phyloP scores from a whole-genome alignment of 2,888 invertebrate species.

The Gonocerus acuteangulatus region DNA sequence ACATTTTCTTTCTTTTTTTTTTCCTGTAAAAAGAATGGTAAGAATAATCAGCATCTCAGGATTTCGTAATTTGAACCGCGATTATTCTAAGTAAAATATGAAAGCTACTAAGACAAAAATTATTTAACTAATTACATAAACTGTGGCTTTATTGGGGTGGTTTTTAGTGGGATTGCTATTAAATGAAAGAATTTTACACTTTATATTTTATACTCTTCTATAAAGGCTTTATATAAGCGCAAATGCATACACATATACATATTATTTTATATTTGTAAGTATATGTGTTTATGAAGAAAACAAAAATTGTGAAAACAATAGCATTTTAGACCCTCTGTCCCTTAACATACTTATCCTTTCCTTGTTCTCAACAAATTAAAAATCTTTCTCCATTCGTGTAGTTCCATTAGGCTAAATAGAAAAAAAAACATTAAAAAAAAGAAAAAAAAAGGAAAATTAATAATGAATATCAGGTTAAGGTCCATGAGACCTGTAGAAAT shows the following conservation, averaged over 20 bases:
- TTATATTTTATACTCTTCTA: constrained; percentile 27
- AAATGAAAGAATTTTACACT: constrained; percentile 14
- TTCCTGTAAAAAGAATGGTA: neutral
- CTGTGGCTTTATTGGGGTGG: constrained; percentile 17
- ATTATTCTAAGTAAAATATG: constrained; percentile 11
- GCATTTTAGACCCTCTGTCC: neutral
- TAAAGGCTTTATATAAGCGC: constrained; percentile 15
- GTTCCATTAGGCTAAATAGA: neutral
- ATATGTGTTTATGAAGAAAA: neutral
- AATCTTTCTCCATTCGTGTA: neutral
- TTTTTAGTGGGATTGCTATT: constrained; percentile 24
- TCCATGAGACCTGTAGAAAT: neutral
- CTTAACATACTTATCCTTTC: neutral
- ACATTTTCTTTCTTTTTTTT: neutral
- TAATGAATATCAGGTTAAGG: neutral
- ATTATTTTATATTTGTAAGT: neutral
- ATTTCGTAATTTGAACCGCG: constrained; percentile 21
- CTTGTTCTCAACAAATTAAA: neutral
- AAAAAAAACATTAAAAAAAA: neutral
- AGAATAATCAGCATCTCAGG: constrained; percentile 20
- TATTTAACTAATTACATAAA: constrained; percentile 13
- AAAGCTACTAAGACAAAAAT: constrained; percentile 15
- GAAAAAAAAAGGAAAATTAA: no score
- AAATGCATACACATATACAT: constrained; percentile 13
- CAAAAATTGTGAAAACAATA: neutral